phyloP scores from a whole-genome alignment of 2,797 vertebrate species.

The Takifugu ocellatus region DNA sequence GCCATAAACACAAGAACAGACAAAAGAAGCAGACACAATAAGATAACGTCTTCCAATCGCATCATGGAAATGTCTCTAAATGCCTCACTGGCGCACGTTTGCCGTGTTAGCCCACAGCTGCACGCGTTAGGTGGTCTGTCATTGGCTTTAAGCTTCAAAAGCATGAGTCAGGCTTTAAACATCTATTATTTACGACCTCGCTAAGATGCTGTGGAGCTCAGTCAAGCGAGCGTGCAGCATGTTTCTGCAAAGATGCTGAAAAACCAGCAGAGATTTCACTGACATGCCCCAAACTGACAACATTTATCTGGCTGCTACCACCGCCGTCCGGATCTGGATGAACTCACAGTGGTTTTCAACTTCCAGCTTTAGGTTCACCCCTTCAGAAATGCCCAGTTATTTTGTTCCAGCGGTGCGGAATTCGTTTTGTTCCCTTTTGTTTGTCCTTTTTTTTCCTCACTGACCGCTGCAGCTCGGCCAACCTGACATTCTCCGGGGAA shows the following conservation, averaged over 20 bases:
- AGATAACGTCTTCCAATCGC: constrained; percentile 8
- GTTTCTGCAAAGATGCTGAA: constrained; percentile 41
- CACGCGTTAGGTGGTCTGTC: constrained; percentile 33
- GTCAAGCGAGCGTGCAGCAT: constrained; percentile 32
- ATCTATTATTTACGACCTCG: constrained; percentile 59
- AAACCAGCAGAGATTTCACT: constrained; percentile 57
- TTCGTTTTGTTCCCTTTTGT: constrained; percentile 1
- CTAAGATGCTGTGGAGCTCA: constrained; percentile 57
- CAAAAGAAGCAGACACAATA: neutral
- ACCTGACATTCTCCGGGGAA: constrained; percentile 34
- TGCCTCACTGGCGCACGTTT: constrained; percentile 13
- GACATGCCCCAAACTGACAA: constrained; percentile 45
- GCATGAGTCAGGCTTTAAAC: constrained; percentile 51
- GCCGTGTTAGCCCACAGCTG: constrained; percentile 17
- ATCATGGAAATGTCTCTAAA: constrained; percentile 20
- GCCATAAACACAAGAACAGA: constrained; percentile 1
- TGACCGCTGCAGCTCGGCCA: constrained; percentile 13
- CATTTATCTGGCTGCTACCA: constrained; percentile 42
- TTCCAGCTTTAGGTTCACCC: constrained; percentile 17
- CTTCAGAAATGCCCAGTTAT: constrained; percentile 27
- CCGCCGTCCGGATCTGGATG: constrained; percentile 12
- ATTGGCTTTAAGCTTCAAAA: constrained; percentile 47
- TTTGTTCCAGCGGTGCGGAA: constrained; percentile 1
- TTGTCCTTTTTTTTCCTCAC: constrained; percentile 12
- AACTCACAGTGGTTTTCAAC: constrained; percentile 9